A percentile compares a stretch with the other conserved stretches of the same genome.
phyloP scores from a whole-genome alignment of 2,797 vertebrate genomes.

The Sebastes steindachneri region DNA sequence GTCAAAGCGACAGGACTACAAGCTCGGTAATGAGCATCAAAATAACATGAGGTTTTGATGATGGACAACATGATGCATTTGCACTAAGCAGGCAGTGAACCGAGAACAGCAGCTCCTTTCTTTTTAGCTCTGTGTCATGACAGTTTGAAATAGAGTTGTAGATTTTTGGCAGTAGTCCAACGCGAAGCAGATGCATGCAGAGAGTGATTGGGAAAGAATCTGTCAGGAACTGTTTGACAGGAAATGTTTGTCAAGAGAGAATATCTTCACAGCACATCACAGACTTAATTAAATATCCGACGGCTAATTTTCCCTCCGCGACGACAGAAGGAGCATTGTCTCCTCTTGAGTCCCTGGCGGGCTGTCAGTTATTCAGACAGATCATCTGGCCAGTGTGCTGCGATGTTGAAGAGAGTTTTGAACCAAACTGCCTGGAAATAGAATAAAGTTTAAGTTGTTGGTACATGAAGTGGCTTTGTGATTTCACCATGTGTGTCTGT shows the following conservation, averaged over 20 bases:
- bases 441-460: not conserved
- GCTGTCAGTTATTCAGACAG: conserved; percentile 32
- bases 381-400: conserved; percentile 17
- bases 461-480: not conserved
- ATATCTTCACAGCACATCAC: conserved; percentile 15
- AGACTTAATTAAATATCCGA: conserved; percentile 40
- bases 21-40: conserved; percentile 25
- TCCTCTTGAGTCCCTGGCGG: conserved; percentile 1
- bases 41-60: conserved; percentile 3
- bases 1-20: conserved; percentile 18
- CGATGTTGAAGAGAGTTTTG: not conserved
- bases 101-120: not conserved
- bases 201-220: not conserved
- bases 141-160: conserved; percentile 28
- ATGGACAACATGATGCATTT: conserved; percentile 11
- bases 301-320: conserved; percentile 18
- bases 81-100: not conserved
- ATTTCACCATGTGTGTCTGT: not conserved
- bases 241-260: conserved; percentile 14
- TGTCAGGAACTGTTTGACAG: not conserved
- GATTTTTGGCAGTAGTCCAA: conserved; percentile 13
- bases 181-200: not conserved
- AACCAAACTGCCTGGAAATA: not conserved
- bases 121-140: not conserved
- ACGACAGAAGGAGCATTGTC: conserved; percentile 30